These are phyloP conservation scores for Kryptolebias ocellatus DNA, from an alignment of 2,797 vertebrate species.

Conservation along the genomic window DNA sequence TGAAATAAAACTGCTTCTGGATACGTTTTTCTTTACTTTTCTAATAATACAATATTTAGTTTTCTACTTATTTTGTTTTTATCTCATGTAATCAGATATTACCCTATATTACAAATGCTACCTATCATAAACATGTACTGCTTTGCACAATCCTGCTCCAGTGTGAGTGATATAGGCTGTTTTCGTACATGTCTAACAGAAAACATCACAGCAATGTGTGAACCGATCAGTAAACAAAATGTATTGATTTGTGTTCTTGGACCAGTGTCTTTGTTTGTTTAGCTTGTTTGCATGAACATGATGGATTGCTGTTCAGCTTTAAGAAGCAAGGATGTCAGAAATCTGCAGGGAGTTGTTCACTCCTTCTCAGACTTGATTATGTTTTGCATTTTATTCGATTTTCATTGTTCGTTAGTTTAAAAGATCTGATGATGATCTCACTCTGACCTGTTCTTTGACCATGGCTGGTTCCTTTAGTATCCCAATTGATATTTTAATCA, in stretches of 20 bases:
- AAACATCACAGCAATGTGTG: neutral
- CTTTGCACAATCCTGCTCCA: neutral
- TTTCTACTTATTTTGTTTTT: neutral
- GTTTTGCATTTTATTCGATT: neutral
- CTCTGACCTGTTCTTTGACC: neutral
- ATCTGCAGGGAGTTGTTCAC: neutral
- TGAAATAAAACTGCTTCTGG: neutral
- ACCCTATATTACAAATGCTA: neutral
- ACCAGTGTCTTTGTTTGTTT: neutral
- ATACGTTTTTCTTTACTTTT: neutral
- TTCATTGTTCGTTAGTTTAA: neutral
- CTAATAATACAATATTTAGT: too few species aligned
- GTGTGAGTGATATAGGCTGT: neutral
- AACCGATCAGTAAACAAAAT: constrained; percentile 5
- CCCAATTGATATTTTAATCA: neutral
- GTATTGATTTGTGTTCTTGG: neutral
- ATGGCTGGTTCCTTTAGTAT: neutral
- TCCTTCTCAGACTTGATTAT: neutral
- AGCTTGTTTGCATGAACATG: neutral
- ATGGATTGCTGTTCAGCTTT: constrained; percentile 1
- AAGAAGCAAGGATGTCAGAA: neutral
- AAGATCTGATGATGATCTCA: neutral
- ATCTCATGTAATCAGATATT: neutral
- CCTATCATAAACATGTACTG: neutral
- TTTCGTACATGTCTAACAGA: constrained; percentile 1